These are phyloP conservation scores for Zenarchopterus dispar DNA, from an alignment of 2,797 vertebrate genomes.

Conservation along the genomic window DNA sequence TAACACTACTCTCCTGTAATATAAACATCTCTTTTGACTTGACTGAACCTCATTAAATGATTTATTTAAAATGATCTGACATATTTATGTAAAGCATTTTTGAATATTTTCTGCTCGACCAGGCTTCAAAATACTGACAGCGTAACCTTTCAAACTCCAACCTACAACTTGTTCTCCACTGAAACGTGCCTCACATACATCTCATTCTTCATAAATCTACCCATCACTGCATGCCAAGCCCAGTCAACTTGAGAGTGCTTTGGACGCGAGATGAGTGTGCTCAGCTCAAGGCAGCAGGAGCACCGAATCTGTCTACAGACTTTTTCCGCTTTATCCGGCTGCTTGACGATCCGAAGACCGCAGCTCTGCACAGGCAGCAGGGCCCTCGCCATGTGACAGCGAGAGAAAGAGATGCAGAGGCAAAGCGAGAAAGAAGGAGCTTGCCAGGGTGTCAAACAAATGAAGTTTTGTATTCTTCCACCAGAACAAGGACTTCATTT, in stretches of 20 bases:
- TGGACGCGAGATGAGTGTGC: constrained; percentile 38
- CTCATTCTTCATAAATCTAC: constrained; percentile 75
- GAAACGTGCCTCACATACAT: constrained; percentile 65
- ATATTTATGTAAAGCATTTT: constrained; percentile 43
- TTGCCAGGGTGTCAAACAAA: constrained; percentile 52
- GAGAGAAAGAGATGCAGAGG: constrained; percentile 15
- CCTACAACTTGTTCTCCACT: constrained; percentile 46
- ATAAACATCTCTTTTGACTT: constrained; percentile 14
- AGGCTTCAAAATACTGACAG: constrained; percentile 2
- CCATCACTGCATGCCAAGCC: constrained; percentile 41
- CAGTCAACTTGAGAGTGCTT: constrained; percentile 36
- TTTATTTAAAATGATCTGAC: constrained; percentile 24
- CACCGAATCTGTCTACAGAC: constrained; percentile 18
- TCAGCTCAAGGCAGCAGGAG: constrained; percentile 7
- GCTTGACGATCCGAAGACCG: constrained; percentile 24
- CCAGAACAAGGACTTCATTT: constrained; percentile 48
- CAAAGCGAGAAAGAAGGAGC: constrained; percentile 24
- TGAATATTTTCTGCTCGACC: constrained; percentile 1
- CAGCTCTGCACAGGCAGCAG: constrained; percentile 13
- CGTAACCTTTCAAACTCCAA: constrained; percentile 72
- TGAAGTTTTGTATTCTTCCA: constrained; percentile 50
- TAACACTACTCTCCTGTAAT: neutral
- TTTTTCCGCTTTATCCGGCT: constrained; percentile 33
- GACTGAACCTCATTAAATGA: constrained; percentile 27
- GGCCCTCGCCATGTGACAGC: constrained; percentile 28